Evolutionary conservation across 1,140 invertebrate species (phyloP), one percentile per base, ranked within the genome.

Genomic region (Idris sp.): DNA sequence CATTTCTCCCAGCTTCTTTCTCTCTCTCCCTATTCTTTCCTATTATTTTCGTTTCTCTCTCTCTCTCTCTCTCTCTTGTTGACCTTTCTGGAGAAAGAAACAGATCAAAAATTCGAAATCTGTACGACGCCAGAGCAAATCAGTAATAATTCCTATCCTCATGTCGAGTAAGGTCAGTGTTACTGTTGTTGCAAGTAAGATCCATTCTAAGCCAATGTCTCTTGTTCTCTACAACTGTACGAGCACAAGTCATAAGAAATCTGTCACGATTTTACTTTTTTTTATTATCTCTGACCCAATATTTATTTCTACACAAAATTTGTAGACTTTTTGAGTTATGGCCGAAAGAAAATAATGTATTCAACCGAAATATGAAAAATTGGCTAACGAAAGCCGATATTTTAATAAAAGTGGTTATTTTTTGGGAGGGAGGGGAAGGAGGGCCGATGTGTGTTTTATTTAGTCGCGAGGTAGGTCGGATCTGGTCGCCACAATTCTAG

Each of bases 141-240:
- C n/a, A n/a, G n/a, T n/a, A n/a, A n/a, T n/a, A n/a, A n/a, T n/a
- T n/a, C n/a, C n/a, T n/a, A n/a, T n/a, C n/a, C n/a, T n/a, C n/a
- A n/a, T n/a, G n/a, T n/a, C 72, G 72, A 59, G 78, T 74, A 82
- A 83, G 79, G 81, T 82, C 82, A 83, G 79, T 79, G 74, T 56
- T 74, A 72, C 77, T 78, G 48, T 81, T 80, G 79, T 79, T 77
- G 28, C 53, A 51, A 53, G 51, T 56, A 65, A 59, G 51, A 71
- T 54, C 65, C 67, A 64, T 71, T 65, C 65, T 56, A 74, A 49
- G 62, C 35, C 71, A 46, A 51, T 56, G 65, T 71, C 61, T 61
- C 65, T 64, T 62, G 65, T 65, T 59, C 41, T 53, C 51, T 31
- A 26, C 59, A 53, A 61, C 73, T 58, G 62, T 75, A 69, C 59